These are phyloP conservation scores for Cenopis cana DNA, from an alignment of 2,888 invertebrate species.

Conservation along the genomic window DNA sequence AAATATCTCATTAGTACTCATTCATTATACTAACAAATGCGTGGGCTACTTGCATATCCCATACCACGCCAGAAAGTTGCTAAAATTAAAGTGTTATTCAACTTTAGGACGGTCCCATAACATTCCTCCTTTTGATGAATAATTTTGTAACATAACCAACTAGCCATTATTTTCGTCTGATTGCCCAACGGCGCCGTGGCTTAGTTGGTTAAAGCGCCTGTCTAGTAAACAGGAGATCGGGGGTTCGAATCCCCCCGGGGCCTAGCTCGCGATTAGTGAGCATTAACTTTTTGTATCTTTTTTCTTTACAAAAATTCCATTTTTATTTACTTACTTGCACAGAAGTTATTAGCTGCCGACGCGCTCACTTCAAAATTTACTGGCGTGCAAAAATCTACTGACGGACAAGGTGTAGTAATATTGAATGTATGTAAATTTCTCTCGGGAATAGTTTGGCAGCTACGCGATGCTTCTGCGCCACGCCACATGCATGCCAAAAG, in stretches of 20 bases:
- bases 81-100: conserved; percentile 23
- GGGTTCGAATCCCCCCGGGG: conserved; percentile 86
- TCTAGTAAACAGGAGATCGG: conserved; percentile 85
- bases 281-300: conserved; percentile 45
- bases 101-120: not conserved
- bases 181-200: conserved; percentile 78
- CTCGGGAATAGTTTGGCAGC: conserved; percentile 78
- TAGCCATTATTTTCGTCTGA: conserved; percentile 54
- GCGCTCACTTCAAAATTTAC: conserved; percentile 81
- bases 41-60: conserved; percentile 23
- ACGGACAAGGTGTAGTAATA: conserved; percentile 77
- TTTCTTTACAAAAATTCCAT: conserved; percentile 28
- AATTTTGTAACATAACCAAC: conserved; percentile 35
- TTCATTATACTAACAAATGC: conserved; percentile 41
- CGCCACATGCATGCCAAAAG: conserved; percentile 86
- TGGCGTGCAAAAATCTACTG: conserved; percentile 79
- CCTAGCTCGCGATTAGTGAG: conserved; percentile 57
- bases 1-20: conserved; percentile 26
- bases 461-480: conserved; percentile 71
- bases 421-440: conserved; percentile 76
- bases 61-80: conserved; percentile 25
- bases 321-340: conserved; percentile 82
- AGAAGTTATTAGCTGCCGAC: conserved; percentile 80
- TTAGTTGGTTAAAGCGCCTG: conserved; percentile 86
- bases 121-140: not conserved